phyloP scores from a whole-genome alignment of 2,797 vertebrate species.

The Eulemur coronatus region DNA sequence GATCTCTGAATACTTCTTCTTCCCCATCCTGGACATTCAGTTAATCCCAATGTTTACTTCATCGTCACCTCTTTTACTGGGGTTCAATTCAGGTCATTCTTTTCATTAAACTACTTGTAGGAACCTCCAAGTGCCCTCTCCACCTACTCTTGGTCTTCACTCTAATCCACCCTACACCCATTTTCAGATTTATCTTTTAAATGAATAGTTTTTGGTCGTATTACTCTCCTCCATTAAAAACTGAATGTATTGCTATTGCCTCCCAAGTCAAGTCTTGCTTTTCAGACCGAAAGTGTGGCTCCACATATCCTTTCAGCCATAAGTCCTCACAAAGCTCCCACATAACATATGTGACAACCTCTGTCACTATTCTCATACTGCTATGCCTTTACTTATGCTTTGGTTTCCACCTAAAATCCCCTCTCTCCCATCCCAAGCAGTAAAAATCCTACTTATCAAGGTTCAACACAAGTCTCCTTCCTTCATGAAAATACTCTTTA shows the following conservation, averaged over 20 bases:
- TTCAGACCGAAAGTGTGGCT: not conserved
- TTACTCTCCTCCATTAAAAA: not conserved
- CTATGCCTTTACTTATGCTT: not conserved
- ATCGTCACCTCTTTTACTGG: not conserved
- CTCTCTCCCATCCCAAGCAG: not conserved
- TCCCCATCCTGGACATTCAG: not conserved
- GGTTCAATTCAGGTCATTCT: not conserved
- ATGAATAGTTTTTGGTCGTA: not conserved
- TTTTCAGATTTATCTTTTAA: not conserved
- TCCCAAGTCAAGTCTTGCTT: not conserved
- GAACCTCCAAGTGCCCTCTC: not conserved
- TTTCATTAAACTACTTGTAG: not conserved
- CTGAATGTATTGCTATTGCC: not conserved
- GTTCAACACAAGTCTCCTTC: not conserved
- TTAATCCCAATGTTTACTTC: not conserved
- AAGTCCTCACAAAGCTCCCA: not conserved
- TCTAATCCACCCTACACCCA: not conserved
- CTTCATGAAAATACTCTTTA: not conserved
- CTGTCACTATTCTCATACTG: not conserved
- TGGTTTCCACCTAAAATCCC: not conserved
- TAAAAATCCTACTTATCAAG: not conserved
- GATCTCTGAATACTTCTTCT: not conserved
- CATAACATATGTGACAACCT: not conserved
- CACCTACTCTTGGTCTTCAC: not conserved
- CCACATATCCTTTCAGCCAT: not conserved